Evolutionary conservation across 1,140 invertebrate species (phyloP), one percentile per base, ranked within the genome.

Genomic region (Brachystomella parvula): DNA sequence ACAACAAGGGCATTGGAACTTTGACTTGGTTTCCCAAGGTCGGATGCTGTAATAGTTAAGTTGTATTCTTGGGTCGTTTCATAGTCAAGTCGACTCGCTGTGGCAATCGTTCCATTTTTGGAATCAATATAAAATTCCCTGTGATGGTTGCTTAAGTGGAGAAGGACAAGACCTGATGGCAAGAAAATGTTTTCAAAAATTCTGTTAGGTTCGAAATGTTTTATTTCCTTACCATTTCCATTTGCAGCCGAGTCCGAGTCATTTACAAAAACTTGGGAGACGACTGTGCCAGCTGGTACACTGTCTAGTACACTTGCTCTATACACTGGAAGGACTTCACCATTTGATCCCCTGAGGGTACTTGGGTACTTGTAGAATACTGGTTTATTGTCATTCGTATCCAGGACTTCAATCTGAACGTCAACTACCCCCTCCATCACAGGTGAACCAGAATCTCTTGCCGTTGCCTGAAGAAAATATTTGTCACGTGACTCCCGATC

Each of bases 171-270:
- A 0, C 88, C 88, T 39, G 35, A 19, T 9, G 19, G 19, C 35
- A 6, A 6, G 6, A 39, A 39, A 39, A 39, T 39, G 6, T 6
- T 39, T 19, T 39, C 35, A 9, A 39, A n/a, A n/a, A n/a, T n/a
- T n/a, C n/a, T 19, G 35, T 39, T 9, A 39, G 19, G 35, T 39
- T 39, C 6, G 19, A 39, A 19, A 39, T 39, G 6, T 39, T 39
- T 39, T 39, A 9, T 39, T 39, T 39, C 19, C 6, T 39, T 39
- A 39, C 49, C 49, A 74, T 90, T 90, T 47, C 90, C 89, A 75
- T 93, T 92, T 0, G 85, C 86, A 31, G 85, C 80, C 73, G 87
- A 88, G 76, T 95, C 92, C 0, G 85, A 83, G 78, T 96, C 92
- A 56, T 90, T 90, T 0, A 91, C 92, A 63, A 83, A 84, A 1